Evolutionary conservation across 1,140 invertebrate genomes (phyloP).

Genomic region (Kradibia gibbosae): DNA sequence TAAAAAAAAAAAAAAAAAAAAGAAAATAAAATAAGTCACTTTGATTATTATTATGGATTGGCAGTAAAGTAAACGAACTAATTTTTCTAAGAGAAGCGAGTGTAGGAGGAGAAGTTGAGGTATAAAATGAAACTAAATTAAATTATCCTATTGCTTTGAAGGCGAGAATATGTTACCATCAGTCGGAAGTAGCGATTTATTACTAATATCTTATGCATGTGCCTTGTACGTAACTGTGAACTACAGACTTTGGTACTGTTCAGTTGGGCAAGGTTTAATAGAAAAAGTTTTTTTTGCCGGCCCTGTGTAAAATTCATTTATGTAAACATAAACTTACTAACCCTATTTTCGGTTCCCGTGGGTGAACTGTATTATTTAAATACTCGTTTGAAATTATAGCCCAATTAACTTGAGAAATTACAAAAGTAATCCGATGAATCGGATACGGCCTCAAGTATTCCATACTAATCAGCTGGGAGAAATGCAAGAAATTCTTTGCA

Average conservation of each 20-base stretch:
- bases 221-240: background rate
- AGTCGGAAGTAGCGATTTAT: slow-evolving; percentile 4
- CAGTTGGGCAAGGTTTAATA: background rate
- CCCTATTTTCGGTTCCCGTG: background rate
- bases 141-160: background rate
- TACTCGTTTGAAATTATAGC: background rate
- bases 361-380: background rate
- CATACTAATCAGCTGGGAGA: background rate
- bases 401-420: background rate
- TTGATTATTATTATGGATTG: background rate
- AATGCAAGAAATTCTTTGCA: background rate
- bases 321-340: background rate
- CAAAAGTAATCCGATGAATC: background rate
- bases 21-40: no score
- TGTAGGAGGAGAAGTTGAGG: background rate
- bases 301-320: background rate
- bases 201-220: background rate
- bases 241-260: no score
- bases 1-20: no score
- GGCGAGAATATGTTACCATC: background rate
- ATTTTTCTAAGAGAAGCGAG: background rate
- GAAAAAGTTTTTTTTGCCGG: no score
- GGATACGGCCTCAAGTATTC: background rate
- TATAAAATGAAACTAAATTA: slow-evolving; percentile 13
- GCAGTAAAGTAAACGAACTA: background rate